phyloP scores from a whole-genome alignment of 2,888 invertebrate species.

The Seira sanloemensis region DNA sequence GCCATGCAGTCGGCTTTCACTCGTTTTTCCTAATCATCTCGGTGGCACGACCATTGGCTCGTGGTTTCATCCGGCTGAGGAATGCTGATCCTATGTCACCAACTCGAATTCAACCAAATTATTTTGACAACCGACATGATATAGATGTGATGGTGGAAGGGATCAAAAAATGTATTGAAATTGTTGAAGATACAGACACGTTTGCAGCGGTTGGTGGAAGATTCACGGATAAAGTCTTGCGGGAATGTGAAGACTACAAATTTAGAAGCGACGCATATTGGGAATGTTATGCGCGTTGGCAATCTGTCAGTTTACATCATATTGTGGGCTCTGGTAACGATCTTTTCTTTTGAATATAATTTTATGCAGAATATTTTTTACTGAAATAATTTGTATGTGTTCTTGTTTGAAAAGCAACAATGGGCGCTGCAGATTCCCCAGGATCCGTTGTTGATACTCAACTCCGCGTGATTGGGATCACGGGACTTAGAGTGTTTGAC shows the following conservation, averaged over 20 bases:
- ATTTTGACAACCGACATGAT: conserved; percentile 60
- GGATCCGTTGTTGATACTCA: conserved; percentile 61
- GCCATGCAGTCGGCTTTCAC: conserved; percentile 52
- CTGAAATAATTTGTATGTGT: not conserved
- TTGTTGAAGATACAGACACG: conserved; percentile 67
- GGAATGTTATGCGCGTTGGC: conserved; percentile 65
- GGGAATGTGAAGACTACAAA: conserved; percentile 62
- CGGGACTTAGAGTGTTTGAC: conserved; percentile 52
- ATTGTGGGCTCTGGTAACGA: conserved; percentile 62
- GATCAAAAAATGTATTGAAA: conserved; percentile 57
- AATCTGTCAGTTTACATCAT: conserved; percentile 63
- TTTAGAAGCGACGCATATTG: conserved; percentile 69
- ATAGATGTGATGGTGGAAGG: conserved; percentile 57
- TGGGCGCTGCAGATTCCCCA: conserved; percentile 47
- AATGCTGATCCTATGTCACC: conserved; percentile 45
- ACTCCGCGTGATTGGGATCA: conserved; percentile 56
- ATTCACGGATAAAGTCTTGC: conserved; percentile 65
- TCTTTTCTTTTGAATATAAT: too few relatives aligned
- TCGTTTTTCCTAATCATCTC: conserved; percentile 58
- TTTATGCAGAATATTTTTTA: not conserved
- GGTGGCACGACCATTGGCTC: conserved; percentile 49
- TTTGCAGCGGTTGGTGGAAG: conserved; percentile 64
- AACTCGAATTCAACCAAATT: conserved; percentile 61
- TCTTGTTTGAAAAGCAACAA: too few relatives aligned
- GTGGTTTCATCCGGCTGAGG: conserved; percentile 54